Conservation (phyloP, 2,797 vertebrate species). For the Cyprinodon diabolis region DNA sequence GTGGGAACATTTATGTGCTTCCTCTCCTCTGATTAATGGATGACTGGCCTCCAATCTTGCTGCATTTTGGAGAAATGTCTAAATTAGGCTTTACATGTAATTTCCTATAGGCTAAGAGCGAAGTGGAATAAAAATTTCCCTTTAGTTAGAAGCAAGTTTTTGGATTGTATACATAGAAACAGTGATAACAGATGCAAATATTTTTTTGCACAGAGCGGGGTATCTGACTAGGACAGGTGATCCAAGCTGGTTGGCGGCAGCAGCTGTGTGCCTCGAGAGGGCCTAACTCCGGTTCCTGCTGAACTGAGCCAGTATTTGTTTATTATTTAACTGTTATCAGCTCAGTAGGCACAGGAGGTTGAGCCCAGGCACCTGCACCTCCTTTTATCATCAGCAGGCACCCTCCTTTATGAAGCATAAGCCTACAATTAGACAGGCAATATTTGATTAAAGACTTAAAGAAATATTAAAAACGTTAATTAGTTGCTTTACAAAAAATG, state of each 20-base stretch:
- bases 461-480: neutral
- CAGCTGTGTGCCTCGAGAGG: slow-evolving; percentile 68
- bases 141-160: slow-evolving; percentile 11
- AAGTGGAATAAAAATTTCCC: slow-evolving; percentile 16
- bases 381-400: slow-evolving; percentile 32
- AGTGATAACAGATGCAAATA: slow-evolving; percentile 5
- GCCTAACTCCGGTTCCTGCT: slow-evolving; percentile 90
- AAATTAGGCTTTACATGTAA: slow-evolving; percentile 34
- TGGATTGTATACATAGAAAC: neutral
- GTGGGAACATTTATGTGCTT: slow-evolving; percentile 39
- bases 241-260: neutral
- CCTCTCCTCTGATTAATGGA: slow-evolving; percentile 34
- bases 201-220: neutral
- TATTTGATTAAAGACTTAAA: neutral
- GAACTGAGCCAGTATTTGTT: slow-evolving; percentile 87
- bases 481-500: neutral
- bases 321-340: slow-evolving; percentile 86
- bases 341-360: slow-evolving; percentile 90
- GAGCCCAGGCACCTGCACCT: slow-evolving; percentile 75
- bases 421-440: neutral
- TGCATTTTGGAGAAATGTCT: slow-evolving; percentile 28
- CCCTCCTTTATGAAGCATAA: neutral
- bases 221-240: slow-evolving; percentile 6
- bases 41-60: slow-evolving; percentile 28
- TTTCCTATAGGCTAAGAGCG: slow-evolving; percentile 11